Evolutionary conservation across 30 jellyfish, hydroid and myxozoan genomes (phyloP).

Genomic region (Chrysaora quinquecirrha): DNA sequence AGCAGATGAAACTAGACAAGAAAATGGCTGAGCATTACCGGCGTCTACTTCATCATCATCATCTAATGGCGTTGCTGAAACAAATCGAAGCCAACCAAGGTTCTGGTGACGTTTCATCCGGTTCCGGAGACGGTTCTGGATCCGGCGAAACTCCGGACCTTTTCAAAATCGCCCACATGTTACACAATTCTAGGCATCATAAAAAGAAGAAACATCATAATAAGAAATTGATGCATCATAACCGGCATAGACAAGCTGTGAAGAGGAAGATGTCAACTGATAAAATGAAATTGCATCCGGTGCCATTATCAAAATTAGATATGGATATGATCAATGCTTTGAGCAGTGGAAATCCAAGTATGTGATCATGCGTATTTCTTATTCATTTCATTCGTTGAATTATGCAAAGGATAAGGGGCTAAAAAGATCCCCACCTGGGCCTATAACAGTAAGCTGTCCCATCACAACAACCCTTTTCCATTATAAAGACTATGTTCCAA

Average conservation of each 20-base stretch:
- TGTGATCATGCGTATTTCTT: neutral
- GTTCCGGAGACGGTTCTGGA: constrained; percentile 62
- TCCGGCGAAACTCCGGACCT: constrained; percentile 36
- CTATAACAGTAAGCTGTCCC: too few relatives aligned
- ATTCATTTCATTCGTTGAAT: neutral
- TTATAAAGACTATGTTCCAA: too few relatives aligned
- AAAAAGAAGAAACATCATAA: constrained; percentile 1
- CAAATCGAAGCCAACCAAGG: constrained; percentile 35
- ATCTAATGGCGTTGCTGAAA: constrained; percentile 14
- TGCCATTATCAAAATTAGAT: constrained; percentile 82
- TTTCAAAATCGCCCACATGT: constrained; percentile 8
- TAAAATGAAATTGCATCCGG: constrained; percentile 46
- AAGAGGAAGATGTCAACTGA: constrained; percentile 28
- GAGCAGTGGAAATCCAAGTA: constrained; percentile 80
- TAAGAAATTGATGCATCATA: neutral
- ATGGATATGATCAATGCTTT: constrained; percentile 72
- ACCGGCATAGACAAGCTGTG: constrained; percentile 23
- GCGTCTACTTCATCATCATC: constrained; percentile 33
- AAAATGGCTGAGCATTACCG: constrained; percentile 59
- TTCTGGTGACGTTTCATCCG: constrained; percentile 34
- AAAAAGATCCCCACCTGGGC: too few relatives aligned
- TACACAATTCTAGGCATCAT: neutral
- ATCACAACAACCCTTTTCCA: too few relatives aligned
- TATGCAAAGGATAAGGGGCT: neutral
- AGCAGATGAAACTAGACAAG: constrained; percentile 46